Base-by-base conservation (phyloP, 2,888 invertebrate species). In the Phaonia tiefii region DNA sequence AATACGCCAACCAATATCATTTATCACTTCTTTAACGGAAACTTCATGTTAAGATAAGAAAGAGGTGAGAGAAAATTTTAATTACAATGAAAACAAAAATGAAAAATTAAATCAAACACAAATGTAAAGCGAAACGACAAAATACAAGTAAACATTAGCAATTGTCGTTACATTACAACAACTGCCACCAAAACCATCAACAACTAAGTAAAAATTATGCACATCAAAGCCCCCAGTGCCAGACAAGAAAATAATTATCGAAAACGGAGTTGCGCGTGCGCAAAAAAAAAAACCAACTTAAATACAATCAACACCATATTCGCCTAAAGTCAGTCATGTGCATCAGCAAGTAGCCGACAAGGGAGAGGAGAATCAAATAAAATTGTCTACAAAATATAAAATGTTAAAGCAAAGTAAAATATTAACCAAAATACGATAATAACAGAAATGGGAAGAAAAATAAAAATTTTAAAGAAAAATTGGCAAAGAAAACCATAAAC, bases 11-110 rank as follows among this genome's bases (percentile, higher is more conserved):
- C 42, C 63, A 42, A 63, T 63, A 63, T 63, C 63, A 63, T 63
- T 63, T 63, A 63, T 63, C 63, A 63, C 63, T 63, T 63, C 63
- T 63, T 63, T 63, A 63, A 63, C 63, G 63, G 63, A 63, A 63
- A 63, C 63, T 63, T 42, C 25, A 25, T 13, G 25, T n/a, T 46
- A n/a, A 46, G 51, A 20, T 22, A 15, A n/a, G 11, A 51, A 51
- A 51, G 20, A n/a, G 2, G 44, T n/a, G n/a, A n/a, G n/a, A n/a
- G n/a, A n/a, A n/a, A n/a, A n/a, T n/a, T n/a, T n/a, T n/a, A n/a
- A n/a, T n/a, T n/a, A n/a, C 10, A 51, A 17, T 49, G 54, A 63
- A 63, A 63, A 63, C 22, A 63, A 22, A 17, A 13, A 39, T 39
- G 22, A 42, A 20, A 13, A 22, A 31, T 31, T 31, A 31, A 31